Percentiles rank a stretch among this genome's conserved stretches.
Evolutionary conservation across 2,113 vertebrate genomes (phyloP).

Genomic region (Phrynocephalus versicolor): DNA sequence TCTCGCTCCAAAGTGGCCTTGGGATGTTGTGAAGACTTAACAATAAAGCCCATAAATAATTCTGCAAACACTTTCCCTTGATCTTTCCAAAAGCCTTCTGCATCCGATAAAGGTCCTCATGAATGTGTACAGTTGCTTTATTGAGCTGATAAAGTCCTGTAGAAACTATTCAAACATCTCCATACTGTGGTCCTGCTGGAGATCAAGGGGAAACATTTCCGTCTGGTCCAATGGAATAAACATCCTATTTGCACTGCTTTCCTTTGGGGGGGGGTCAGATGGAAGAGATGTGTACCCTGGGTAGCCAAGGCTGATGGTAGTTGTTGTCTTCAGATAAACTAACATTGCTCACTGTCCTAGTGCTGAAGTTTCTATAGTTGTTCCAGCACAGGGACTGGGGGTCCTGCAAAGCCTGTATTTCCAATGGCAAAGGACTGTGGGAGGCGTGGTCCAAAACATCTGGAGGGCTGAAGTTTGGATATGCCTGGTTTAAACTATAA

Average conservation of each 20-base stretch:
- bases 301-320: not conserved
- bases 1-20: conserved; percentile 78
- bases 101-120: conserved; percentile 55
- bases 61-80: conserved; percentile 67
- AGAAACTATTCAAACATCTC: conserved; percentile 44
- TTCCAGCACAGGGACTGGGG: too few species aligned
- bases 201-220: not conserved
- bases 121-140: conserved; percentile 45
- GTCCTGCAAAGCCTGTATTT: too few species aligned
- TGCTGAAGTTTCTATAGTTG: not conserved
- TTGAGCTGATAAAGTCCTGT: conserved; percentile 45
- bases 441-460: too few species aligned
- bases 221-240: not conserved
- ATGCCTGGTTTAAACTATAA: not conserved
- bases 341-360: not conserved
- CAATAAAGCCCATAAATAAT: conserved; percentile 64
- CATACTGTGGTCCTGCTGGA: conserved; percentile 2
- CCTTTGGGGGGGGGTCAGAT: not conserved
- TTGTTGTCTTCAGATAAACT: not conserved
- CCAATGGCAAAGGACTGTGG: too few species aligned
- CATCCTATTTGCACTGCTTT: not conserved
- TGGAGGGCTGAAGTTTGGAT: too few species aligned
- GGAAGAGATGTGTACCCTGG: not conserved
- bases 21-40: conserved; percentile 54
- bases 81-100: conserved; percentile 73